Evolutionary conservation across 1,140 invertebrate species (phyloP).

Genomic region (Subanguina moxae): DNA sequence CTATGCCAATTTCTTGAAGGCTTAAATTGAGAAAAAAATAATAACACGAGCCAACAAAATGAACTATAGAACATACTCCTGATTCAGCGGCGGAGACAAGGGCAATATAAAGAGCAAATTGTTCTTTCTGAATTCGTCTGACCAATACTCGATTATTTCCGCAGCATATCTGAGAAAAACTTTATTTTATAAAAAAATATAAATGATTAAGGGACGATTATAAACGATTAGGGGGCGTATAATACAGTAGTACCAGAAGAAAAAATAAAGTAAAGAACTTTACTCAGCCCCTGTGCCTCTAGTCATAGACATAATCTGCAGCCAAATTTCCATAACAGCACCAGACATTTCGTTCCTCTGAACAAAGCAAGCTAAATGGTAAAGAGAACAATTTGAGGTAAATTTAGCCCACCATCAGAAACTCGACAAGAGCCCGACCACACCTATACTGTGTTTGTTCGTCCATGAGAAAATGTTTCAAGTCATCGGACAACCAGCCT

Average conservation of each 20-base stretch:
- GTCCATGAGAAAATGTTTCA: constrained; percentile 40
- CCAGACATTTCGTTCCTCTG: constrained; percentile 55
- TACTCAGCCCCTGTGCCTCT: constrained; percentile 28
- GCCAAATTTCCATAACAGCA: constrained; percentile 51
- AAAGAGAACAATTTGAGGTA: neutral
- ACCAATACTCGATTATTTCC: constrained; percentile 34
- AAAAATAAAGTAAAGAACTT: constrained; percentile 4
- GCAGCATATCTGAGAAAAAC: constrained; percentile 23
- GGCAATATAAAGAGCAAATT: constrained; percentile 38
- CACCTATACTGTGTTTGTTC: constrained; percentile 38
- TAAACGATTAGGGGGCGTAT: no score
- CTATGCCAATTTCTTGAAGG: constrained; percentile 39
- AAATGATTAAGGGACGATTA: no score
- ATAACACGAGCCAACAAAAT: neutral
- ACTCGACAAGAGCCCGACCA: constrained; percentile 40
- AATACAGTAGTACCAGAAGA: no score
- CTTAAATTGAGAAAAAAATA: constrained; percentile 20
- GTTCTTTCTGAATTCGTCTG: constrained; percentile 29
- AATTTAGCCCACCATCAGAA: constrained; percentile 39
- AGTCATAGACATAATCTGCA: constrained; percentile 45
- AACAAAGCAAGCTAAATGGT: constrained; percentile 10
- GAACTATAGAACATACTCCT: constrained; percentile 15
- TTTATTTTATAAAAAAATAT: no score
- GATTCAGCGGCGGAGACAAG: constrained; percentile 33
- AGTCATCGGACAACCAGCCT: constrained; percentile 24